These are phyloP conservation scores for Eriosoma lanigerum DNA, from an alignment of 1,140 invertebrate genomes.

Conservation along the genomic window DNA sequence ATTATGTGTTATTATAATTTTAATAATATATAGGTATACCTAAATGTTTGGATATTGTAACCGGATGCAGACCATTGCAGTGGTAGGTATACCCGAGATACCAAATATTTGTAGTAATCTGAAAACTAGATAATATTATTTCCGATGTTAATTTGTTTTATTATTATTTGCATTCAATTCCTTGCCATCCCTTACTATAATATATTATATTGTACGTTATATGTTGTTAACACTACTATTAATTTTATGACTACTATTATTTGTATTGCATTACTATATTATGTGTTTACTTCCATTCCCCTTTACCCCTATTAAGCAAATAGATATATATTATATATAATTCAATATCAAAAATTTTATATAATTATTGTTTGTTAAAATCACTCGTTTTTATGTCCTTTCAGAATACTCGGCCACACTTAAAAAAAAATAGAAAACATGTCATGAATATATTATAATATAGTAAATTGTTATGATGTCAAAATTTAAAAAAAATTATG, in stretches of 20 bases:
- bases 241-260: conserved; percentile 11
- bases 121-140: too few species aligned
- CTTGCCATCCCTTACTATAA: neutral
- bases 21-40: too few species aligned
- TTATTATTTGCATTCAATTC: too few species aligned
- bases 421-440: neutral
- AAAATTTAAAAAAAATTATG: neutral
- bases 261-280: neutral
- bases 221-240: conserved; percentile 36
- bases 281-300: neutral
- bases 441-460: too few species aligned
- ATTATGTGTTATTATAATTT: too few species aligned
- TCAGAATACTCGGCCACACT: conserved; percentile 17
- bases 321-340: neutral
- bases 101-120: too few species aligned
- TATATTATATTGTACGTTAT: neutral
- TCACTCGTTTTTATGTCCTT: conserved; percentile 40
- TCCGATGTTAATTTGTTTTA: too few species aligned
- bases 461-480: neutral
- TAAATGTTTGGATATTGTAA: too few species aligned
- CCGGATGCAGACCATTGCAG: too few species aligned
- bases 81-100: too few species aligned
- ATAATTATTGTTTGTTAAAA: conserved; percentile 35
- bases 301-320: too few species aligned
- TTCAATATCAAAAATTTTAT: neutral